These are phyloP conservation scores for Copidosoma aretas DNA, from an alignment of 2,888 invertebrate genomes.

Conservation along the genomic window DNA sequence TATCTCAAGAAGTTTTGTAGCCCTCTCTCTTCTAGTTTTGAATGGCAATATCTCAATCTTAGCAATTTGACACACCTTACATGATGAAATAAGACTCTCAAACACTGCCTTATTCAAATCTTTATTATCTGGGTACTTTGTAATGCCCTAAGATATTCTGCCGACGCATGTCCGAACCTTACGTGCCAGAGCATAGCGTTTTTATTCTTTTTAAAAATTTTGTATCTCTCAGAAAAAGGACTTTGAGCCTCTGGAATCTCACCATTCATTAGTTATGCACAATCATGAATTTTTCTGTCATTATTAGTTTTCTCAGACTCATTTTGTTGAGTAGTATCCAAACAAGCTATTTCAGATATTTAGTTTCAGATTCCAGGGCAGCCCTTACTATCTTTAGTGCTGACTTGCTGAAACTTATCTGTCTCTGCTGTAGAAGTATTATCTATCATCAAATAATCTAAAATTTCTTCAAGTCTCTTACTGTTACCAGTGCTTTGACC, in stretches of 20 bases:
- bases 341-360: neutral
- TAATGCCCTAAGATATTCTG: too few relatives aligned
- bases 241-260: slow-evolving; percentile 3
- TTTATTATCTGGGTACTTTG: slow-evolving; percentile 25
- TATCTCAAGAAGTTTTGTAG: slow-evolving; percentile 39
- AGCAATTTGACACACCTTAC: slow-evolving; percentile 41
- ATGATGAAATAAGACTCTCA: slow-evolving; percentile 40
- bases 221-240: slow-evolving; percentile 9
- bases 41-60: slow-evolving; percentile 45
- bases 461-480: slow-evolving; percentile 1
- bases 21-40: slow-evolving; percentile 27
- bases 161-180: too few relatives aligned
- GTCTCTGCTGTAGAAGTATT: too few relatives aligned
- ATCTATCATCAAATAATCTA: slow-evolving; percentile 5
- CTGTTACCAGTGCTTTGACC: neutral
- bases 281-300: slow-evolving; percentile 34
- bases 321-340: slow-evolving; percentile 3
- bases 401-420: too few relatives aligned
- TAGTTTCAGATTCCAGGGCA: neutral
- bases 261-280: slow-evolving; percentile 1
- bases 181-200: too few relatives aligned
- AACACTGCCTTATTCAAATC: slow-evolving; percentile 32
- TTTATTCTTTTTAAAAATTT: slow-evolving; percentile 32
- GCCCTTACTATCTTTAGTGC: neutral
- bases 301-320: slow-evolving; percentile 29